A percentile compares a stretch with the other conserved stretches of the same genome.
Evolutionary conservation across 1,140 invertebrate species (phyloP).

Genomic region (Atta colombica): DNA sequence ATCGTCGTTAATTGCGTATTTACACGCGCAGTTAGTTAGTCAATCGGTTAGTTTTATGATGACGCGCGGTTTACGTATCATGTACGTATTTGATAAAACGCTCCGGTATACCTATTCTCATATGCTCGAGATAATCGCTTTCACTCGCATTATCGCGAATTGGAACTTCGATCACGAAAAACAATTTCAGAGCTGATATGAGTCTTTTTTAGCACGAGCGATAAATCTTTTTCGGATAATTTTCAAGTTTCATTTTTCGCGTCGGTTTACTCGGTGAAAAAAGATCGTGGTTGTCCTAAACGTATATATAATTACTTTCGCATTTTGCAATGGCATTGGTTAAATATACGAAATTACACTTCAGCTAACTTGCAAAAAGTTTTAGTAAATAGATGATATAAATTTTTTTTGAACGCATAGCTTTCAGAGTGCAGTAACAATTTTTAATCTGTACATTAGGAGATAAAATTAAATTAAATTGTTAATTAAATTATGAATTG

Average conservation of each 20-base stretch:
- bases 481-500: conserved; percentile 66
- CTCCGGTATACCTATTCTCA: conserved; percentile 34
- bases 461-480: conserved; percentile 60
- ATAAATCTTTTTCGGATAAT: conserved; percentile 36
- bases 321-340: conserved; percentile 17
- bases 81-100: conserved; percentile 59
- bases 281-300: conserved; percentile 2
- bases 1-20: conserved; percentile 76
- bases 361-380: neutral
- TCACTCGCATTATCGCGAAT: conserved; percentile 68
- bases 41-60: conserved; percentile 70
- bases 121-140: conserved; percentile 68
- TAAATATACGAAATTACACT: conserved; percentile 57
- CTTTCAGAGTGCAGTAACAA: conserved; percentile 24
- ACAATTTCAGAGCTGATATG: conserved; percentile 55
- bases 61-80: conserved; percentile 36
- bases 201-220: conserved; percentile 19
- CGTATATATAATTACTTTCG: conserved; percentile 60
- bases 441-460: conserved; percentile 65
- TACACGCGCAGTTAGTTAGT: conserved; percentile 68
- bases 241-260: conserved; percentile 49
- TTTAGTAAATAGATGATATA: conserved; percentile 21
- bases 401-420: conserved; percentile 16
- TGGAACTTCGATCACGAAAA: conserved; percentile 61
- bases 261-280: conserved; percentile 36